phyloP scores from a whole-genome alignment of 2,888 invertebrate species.

The Drosophila cyrtoloma region DNA sequence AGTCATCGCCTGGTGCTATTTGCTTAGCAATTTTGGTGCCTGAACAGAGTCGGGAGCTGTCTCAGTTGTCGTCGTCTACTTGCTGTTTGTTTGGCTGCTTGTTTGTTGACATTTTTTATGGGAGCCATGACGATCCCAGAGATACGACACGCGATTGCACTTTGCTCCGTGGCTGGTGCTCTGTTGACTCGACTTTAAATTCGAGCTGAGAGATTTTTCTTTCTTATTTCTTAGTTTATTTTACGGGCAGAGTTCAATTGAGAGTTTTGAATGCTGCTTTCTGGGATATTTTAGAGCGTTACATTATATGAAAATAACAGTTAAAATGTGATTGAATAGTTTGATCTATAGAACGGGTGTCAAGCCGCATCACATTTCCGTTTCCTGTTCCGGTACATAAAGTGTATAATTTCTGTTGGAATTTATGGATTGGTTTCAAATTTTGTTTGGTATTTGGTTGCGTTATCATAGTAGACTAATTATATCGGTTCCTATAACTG shows the following conservation, averaged over 20 bases:
- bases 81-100: constrained; percentile 35
- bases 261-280: constrained; percentile 7
- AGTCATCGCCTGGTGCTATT: constrained; percentile 59
- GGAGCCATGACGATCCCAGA: constrained; percentile 19
- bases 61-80: constrained; percentile 11
- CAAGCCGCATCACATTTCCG: neutral
- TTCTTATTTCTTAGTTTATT: constrained; percentile 8
- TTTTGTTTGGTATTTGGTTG: neutral
- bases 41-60: constrained; percentile 18
- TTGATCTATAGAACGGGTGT: neutral
- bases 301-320: neutral
- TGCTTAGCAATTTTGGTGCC: constrained; percentile 69
- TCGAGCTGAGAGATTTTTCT: constrained; percentile 9
- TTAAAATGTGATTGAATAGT: neutral
- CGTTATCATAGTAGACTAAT: neutral
- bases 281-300: neutral
- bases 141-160: constrained; percentile 66
- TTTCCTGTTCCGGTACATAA: neutral
- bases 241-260: neutral
- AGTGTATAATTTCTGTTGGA: neutral
- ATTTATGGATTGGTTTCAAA: neutral
- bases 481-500: neutral
- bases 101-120: constrained; percentile 54
- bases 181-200: constrained; percentile 47
- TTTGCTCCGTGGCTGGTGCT: constrained; percentile 38